phyloP scores from a whole-genome alignment of 2,888 invertebrate genomes.

The Mesorhabditis sp. region DNA sequence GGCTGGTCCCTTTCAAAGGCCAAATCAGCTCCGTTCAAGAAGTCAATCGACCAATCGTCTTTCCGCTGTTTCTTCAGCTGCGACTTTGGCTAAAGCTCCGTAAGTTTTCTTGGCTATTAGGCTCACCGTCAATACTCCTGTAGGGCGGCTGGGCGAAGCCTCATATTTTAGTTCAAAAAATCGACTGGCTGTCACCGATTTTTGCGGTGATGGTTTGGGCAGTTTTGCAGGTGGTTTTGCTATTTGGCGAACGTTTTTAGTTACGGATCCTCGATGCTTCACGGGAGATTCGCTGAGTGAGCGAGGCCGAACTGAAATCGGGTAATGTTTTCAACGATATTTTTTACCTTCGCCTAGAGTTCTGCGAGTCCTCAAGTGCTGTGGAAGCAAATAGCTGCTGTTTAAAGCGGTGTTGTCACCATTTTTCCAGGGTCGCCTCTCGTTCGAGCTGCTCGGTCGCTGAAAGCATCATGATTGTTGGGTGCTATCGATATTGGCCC shows the following conservation, averaged over 20 bases:
- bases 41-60: not conserved
- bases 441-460: not conserved
- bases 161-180: no score
- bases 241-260: not conserved
- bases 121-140: no score
- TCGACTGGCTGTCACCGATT: no score
- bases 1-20: no score
- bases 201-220: no score
- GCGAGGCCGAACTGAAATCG: not conserved
- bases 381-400: not conserved
- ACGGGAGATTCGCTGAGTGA: not conserved
- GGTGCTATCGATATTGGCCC: not conserved
- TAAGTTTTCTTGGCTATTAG: not conserved
- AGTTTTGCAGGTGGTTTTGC: not conserved
- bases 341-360: not conserved
- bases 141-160: no score
- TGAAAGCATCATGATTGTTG: not conserved
- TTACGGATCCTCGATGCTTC: not conserved
- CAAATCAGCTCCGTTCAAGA: not conserved
- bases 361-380: not conserved
- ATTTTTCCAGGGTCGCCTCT: conserved; percentile 2
- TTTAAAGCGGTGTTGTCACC: not conserved
- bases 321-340: not conserved
- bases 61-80: conserved; percentile 6
- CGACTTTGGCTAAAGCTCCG: not conserved